Evolutionary conservation across 1,140 invertebrate genomes (phyloP).

Genomic region (Oedothorax gibbosus): DNA sequence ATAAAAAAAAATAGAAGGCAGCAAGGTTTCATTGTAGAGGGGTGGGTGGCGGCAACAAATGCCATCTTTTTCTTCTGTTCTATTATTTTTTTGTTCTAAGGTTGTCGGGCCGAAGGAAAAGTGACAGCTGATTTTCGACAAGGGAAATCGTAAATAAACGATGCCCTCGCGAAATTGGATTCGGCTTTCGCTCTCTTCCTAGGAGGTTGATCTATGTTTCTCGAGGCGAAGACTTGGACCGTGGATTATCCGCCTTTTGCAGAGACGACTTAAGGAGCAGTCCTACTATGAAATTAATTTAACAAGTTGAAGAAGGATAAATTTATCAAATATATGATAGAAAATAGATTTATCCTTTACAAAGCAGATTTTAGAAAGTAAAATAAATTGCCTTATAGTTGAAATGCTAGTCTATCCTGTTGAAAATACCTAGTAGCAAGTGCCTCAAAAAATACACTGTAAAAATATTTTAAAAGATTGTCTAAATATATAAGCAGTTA

Average conservation of each 20-base stretch:
- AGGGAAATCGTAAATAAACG: constrained; percentile 58
- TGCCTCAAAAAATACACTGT: too few species aligned
- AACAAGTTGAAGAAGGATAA: too few species aligned
- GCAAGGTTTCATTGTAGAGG: constrained; percentile 19
- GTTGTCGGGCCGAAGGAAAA: constrained; percentile 39
- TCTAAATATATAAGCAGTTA: too few species aligned
- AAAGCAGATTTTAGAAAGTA: too few species aligned
- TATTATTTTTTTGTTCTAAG: constrained; percentile 47
- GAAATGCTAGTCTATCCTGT: too few species aligned
- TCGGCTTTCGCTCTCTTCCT: constrained; percentile 36
- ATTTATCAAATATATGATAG: too few species aligned
- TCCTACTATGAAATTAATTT: too few species aligned
- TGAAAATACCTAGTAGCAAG: too few species aligned
- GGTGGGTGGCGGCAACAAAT: constrained; percentile 24
- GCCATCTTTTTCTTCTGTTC: neutral
- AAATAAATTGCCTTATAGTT: too few species aligned
- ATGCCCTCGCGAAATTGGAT: constrained; percentile 51
- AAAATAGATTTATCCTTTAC: too few species aligned
- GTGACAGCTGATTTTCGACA: constrained; percentile 58
- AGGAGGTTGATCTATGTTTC: constrained; percentile 37
- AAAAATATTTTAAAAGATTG: too few species aligned
- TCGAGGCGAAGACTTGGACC: neutral
- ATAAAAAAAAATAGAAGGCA: neutral
- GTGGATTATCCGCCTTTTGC: constrained; percentile 21
- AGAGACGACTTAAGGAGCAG: too few species aligned